Evolutionary conservation across 2,888 invertebrate species (phyloP).

Genomic region (Hypercompe scribonia): DNA sequence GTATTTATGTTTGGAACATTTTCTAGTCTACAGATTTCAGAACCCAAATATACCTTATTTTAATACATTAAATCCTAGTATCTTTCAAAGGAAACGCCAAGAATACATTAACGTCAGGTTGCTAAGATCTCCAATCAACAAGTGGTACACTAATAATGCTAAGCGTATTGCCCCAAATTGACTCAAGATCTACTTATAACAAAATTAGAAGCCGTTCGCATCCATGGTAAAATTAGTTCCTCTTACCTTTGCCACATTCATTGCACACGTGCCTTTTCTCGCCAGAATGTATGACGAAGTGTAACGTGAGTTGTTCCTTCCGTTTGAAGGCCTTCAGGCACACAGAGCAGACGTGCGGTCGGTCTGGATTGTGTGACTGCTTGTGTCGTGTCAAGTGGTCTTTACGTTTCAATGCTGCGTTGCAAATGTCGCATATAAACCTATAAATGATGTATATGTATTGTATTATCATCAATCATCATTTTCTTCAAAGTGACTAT

Average conservation of each 20-base stretch:
- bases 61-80: not conserved
- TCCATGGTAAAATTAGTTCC: not conserved
- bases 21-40: not conserved
- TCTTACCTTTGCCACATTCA: constrained; percentile 93
- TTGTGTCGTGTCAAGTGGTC: constrained; percentile 95
- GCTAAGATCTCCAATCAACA: not conserved
- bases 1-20: not conserved
- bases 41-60: not conserved
- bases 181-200: not conserved
- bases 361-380: constrained; percentile 95
- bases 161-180: not conserved
- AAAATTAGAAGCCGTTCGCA: not conserved
- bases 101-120: not conserved
- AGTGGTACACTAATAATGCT: not conserved
- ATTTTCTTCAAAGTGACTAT: not conserved
- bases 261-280: constrained; percentile 95
- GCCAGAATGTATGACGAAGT: constrained; percentile 96
- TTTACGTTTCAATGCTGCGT: constrained; percentile 94
- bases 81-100: not conserved
- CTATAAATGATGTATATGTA: constrained; percentile 60
- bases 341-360: constrained; percentile 95
- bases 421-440: constrained; percentile 96
- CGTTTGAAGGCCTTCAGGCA: constrained; percentile 95
- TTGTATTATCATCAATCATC: not conserved
- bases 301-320: constrained; percentile 95